phyloP scores from a whole-genome alignment of 2,113 vertebrate genomes.

The Glaucidium brasilianum region DNA sequence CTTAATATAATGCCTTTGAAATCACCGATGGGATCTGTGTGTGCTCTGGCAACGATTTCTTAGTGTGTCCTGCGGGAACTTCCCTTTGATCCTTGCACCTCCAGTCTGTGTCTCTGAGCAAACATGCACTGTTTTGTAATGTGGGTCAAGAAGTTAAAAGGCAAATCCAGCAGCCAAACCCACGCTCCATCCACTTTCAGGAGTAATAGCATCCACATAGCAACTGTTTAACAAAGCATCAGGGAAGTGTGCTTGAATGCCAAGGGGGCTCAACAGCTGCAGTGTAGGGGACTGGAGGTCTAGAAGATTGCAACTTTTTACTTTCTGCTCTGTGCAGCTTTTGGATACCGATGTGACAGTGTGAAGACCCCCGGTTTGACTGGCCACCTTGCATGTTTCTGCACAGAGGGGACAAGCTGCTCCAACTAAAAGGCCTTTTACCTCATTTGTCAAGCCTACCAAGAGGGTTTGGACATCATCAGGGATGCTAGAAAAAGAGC shows the following conservation, averaged over 20 bases:
- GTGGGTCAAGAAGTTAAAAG: background rate
- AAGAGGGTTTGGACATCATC: background rate
- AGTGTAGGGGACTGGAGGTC: background rate
- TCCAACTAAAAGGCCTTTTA: background rate
- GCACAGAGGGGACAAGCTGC: background rate
- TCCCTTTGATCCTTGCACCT: background rate
- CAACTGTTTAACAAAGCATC: background rate
- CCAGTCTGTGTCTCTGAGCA: background rate
- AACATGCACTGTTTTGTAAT: accelerated
- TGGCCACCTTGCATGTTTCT: background rate
- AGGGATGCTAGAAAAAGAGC: background rate
- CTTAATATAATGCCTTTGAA: background rate
- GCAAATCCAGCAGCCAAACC: background rate
- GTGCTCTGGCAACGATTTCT: background rate
- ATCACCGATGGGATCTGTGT: background rate
- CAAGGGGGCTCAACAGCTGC: background rate
- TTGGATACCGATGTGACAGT: too few relatives aligned
- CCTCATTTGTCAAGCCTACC: background rate
- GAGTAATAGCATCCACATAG: background rate
- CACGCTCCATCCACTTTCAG: background rate
- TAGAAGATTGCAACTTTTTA: background rate
- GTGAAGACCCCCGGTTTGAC: too few relatives aligned
- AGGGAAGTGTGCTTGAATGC: background rate
- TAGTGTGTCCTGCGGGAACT: too few relatives aligned
- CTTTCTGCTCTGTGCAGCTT: background rate